Percentiles rank a stretch among this genome's conserved stretches.
These are phyloP conservation scores for Campoletis sonorensis DNA, from an alignment of 1,140 invertebrate species.

Conservation along the genomic window DNA sequence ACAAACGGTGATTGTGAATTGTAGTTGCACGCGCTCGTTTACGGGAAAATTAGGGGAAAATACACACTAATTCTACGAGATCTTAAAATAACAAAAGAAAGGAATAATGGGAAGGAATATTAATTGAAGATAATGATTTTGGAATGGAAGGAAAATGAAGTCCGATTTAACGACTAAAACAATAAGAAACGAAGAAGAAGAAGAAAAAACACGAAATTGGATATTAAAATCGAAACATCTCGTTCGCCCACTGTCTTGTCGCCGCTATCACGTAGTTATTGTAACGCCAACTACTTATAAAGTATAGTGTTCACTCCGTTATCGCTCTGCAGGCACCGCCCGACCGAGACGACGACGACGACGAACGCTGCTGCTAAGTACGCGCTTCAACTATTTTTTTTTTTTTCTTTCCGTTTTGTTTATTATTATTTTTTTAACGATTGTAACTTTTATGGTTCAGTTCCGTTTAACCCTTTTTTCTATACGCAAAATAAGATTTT, in stretches of 20 bases:
- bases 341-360: constrained; percentile 6
- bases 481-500: constrained; percentile 5
- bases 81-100: too few species aligned
- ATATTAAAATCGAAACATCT: not conserved
- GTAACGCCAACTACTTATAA: constrained; percentile 25
- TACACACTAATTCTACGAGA: too few species aligned
- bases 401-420: too few species aligned
- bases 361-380: not conserved
- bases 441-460: constrained; percentile 2
- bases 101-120: too few species aligned
- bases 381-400: not conserved
- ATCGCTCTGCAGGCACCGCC: constrained; percentile 28
- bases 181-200: not conserved
- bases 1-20: constrained; percentile 11
- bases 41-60: not conserved
- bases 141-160: not conserved
- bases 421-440: constrained; percentile 6
- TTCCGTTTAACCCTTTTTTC: not conserved
- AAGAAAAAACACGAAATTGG: not conserved
- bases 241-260: constrained; percentile 25
- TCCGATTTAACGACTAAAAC: not conserved
- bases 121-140: not conserved
- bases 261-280: constrained; percentile 28
- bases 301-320: constrained; percentile 24
- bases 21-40: constrained; percentile 2